Percentiles rank a stretch among this genome's conserved stretches.
These are phyloP conservation scores for Paradoxurus hermaphroditus DNA, from an alignment of 2,113 vertebrate genomes.

Conservation along the genomic window DNA sequence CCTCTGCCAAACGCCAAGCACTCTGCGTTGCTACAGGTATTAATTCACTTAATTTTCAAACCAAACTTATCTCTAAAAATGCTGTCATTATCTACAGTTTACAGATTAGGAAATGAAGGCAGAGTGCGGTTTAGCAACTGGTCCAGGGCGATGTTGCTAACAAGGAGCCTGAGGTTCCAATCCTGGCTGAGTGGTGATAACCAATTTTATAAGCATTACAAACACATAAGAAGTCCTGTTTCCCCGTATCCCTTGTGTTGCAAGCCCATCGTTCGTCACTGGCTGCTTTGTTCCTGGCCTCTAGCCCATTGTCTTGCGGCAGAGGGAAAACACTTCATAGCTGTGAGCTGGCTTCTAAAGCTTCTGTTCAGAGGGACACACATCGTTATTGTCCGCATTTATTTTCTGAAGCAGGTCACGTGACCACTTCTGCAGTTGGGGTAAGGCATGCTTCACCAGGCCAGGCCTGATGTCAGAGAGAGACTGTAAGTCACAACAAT, in stretches of 20 bases:
- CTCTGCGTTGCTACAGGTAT: background rate
- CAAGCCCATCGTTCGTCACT: rapidly evolving
- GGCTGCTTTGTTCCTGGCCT: background rate
- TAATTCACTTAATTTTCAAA: background rate
- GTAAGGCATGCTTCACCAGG: rapidly evolving
- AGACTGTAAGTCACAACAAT: background rate
- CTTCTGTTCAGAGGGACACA: background rate
- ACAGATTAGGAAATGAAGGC: background rate
- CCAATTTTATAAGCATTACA: background rate
- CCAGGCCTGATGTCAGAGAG: background rate
- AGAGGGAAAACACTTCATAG: background rate
- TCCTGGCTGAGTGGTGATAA: too few species aligned
- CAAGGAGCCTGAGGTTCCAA: background rate
- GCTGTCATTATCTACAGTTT: background rate
- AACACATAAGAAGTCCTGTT: rapidly evolving
- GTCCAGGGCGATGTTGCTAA: background rate
- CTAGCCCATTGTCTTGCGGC: background rate
- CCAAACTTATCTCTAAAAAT: background rate
- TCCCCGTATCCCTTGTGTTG: rapidly evolving
- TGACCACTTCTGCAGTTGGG: background rate
- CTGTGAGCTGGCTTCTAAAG: background rate
- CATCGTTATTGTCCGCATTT: background rate
- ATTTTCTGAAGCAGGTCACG: background rate
- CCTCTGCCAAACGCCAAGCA: background rate
- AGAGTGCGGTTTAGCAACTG: background rate